Evolutionary conservation across 2,888 invertebrate genomes (phyloP).

Genomic region (Tetragnatha montana): DNA sequence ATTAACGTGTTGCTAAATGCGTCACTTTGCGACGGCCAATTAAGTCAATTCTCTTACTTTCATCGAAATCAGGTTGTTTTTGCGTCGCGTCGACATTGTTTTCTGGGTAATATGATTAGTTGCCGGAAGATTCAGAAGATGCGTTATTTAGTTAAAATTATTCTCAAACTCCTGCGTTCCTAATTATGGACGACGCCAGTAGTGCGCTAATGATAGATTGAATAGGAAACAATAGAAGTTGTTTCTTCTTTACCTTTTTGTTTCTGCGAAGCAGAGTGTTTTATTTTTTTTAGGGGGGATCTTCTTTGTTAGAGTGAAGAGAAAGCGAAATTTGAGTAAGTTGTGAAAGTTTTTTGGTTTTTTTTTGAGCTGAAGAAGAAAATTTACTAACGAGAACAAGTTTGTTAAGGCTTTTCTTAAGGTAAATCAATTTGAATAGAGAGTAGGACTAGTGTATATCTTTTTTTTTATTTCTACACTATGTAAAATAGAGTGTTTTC

Average conservation of each 20-base stretch:
- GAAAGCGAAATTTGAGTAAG: background rate
- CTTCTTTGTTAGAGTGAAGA: background rate
- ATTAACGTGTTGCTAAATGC: background rate
- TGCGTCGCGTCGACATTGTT: background rate
- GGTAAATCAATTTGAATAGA: too few species aligned
- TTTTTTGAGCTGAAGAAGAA: too few species aligned
- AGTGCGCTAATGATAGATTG: background rate
- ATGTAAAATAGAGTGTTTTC: too few species aligned
- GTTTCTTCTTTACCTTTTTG: background rate
- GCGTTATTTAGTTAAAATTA: background rate
- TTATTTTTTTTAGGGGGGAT: too few species aligned
- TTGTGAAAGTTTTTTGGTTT: too few species aligned
- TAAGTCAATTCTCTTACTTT: background rate
- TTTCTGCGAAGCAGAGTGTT: too few species aligned
- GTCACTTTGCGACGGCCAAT: background rate
- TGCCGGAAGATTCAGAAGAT: background rate
- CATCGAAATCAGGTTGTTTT: background rate
- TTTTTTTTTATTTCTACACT: too few species aligned
- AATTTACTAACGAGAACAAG: too few species aligned
- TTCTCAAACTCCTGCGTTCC: background rate
- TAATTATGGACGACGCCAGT: background rate
- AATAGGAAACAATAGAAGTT: background rate
- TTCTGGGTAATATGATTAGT: background rate
- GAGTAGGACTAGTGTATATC: too few species aligned
- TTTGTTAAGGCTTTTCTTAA: too few species aligned